A percentile compares a stretch with the other conserved stretches of the same genome.
Conservation (phyloP, 2,888 invertebrate genomes). For the Dynastes maya region DNA sequence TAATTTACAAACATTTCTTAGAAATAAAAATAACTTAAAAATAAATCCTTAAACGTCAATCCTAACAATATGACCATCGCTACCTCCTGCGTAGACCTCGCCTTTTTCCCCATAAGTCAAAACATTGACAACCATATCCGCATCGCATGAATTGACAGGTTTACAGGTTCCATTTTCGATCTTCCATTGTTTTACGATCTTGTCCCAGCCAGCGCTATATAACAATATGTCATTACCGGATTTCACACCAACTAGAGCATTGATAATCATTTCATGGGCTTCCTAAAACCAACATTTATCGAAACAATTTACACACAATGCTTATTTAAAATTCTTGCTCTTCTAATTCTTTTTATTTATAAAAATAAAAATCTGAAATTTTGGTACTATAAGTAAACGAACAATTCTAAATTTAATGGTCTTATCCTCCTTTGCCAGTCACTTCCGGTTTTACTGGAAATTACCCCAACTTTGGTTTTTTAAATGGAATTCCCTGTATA, state of each 20-base stretch:
- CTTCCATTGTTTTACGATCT: conserved; percentile 70
- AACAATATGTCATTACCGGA: conserved; percentile 64
- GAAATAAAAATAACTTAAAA: neutral
- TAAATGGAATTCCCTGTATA: too few relatives aligned
- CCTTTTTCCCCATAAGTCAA: conserved; percentile 61
- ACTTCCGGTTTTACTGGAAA: too few relatives aligned
- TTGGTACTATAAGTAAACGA: too few relatives aligned
- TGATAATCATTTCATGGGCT: conserved; percentile 72
- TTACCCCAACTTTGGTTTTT: too few relatives aligned
- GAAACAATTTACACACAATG: neutral
- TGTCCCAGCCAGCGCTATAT: conserved; percentile 72
- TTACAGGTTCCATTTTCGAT: conserved; percentile 50
- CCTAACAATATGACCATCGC: conserved; percentile 72
- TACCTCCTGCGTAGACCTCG: conserved; percentile 73
- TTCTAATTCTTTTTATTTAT: too few relatives aligned
- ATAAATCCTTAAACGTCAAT: conserved; percentile 53
- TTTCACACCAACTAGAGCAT: conserved; percentile 65
- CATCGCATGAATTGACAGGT: conserved; percentile 57
- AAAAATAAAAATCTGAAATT: too few relatives aligned
- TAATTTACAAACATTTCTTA: too few relatives aligned
- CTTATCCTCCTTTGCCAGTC: too few relatives aligned
- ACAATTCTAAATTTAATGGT: too few relatives aligned
- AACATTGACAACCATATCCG: conserved; percentile 62
- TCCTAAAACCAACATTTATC: conserved; percentile 57
- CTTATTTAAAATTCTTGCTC: too few relatives aligned